Evolutionary conservation across 2,113 vertebrate species (phyloP), one percentile per base, ranked within the genome.

Genomic region (Saccopteryx leptura): DNA sequence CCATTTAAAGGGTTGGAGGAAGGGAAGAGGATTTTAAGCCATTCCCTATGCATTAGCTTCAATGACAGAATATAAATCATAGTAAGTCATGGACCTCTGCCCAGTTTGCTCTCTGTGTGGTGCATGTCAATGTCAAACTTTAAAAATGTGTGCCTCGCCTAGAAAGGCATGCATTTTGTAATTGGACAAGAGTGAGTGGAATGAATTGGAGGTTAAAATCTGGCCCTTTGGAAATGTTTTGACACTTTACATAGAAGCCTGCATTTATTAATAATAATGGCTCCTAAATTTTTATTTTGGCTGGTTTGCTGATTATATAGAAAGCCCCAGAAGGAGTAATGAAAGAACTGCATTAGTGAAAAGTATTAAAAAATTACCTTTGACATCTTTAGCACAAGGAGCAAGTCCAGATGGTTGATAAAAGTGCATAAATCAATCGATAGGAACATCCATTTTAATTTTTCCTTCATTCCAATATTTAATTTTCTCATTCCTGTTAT

Each of bases 61-160:
- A 80, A 7, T 96, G 96, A 96, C 95, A 97, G 94, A 95, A 68
- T 96, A 93, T 98, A 95, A 97, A 97, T 97, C 95, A 97, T 81
- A 84, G 28, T 79, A 82, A 96, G 93, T 91, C 94, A 90, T 94
- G 93, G 93, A 66, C 56, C 50, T 96, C 74, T 87, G 85, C 95
- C 94, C 89, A 68, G 71, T 95, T 95, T 96, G 95, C 96, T 90
- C 75, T 78, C 93, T 81, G 79, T 76, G 52, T 74, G 86, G 95
- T 81, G 31, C 92, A 52, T 54, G 94, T 96, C 95, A 94, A 60
- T 87, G 91, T 95, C 96, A 88, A 21, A 94, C 65, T 82, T 96
- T 74, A 84, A 92, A 95, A 96, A 95, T 88, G 79, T 79, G 83
- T 9, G 7, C 89, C 66, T 90, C 1, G 1, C 66, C 74, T 85